Conservation (phyloP, 2,797 vertebrate species). For the Mastacembelus armatus region DNA sequence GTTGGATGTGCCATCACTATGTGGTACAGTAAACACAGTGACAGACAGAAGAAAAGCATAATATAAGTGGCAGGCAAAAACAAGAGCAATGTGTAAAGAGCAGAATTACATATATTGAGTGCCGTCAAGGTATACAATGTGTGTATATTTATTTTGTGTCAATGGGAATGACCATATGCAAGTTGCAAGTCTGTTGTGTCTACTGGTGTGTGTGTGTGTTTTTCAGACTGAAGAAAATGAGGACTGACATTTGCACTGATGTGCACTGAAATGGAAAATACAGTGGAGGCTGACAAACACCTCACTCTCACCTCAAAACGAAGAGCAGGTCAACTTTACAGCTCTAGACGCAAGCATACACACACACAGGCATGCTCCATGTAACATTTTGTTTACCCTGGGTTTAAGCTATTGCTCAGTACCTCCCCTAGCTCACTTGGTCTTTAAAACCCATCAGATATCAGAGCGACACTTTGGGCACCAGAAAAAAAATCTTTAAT, state of each 20-base stretch:
- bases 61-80: background rate
- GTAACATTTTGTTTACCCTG: background rate
- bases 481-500: background rate
- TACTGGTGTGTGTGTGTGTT: constrained; percentile 38
- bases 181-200: constrained; percentile 18
- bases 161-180: constrained; percentile 2
- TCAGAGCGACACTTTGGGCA: background rate
- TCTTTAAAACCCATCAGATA: background rate
- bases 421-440: background rate
- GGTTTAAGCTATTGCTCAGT: background rate
- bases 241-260: constrained; percentile 76
- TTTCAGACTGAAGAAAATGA: constrained; percentile 59
- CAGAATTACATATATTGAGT: background rate
- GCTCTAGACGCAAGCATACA: constrained; percentile 10
- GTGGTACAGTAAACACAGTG: constrained; percentile 2
- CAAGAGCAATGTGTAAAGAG: background rate
- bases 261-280: constrained; percentile 75
- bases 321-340: constrained; percentile 27
- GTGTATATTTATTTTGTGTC: background rate
- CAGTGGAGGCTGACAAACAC: constrained; percentile 60
- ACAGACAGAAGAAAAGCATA: constrained; percentile 1
- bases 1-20: background rate
- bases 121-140: background rate
- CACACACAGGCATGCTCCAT: background rate
- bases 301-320: constrained; percentile 61